A percentile compares a stretch with the other conserved stretches of the same genome.
These are phyloP conservation scores for Rhegmatorhina hoffmannsi DNA, from an alignment of 2,113 vertebrate genomes.

Conservation along the genomic window DNA sequence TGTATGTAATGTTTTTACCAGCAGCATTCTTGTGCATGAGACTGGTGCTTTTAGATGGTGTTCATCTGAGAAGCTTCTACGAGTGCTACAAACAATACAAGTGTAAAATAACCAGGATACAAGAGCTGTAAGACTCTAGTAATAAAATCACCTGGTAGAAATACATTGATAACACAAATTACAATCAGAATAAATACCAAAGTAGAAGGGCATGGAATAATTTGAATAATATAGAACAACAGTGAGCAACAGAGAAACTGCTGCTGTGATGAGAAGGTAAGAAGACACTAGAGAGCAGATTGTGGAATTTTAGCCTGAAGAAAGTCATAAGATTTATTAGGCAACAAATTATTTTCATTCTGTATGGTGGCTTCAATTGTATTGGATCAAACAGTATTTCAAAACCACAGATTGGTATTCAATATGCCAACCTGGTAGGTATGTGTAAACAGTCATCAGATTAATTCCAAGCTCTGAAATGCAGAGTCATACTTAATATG, in stretches of 20 bases:
- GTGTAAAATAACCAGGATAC: background rate
- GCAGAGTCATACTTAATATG: background rate
- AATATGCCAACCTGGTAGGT: background rate
- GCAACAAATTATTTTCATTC: background rate
- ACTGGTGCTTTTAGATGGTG: background rate
- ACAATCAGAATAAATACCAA: background rate
- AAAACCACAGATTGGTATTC: background rate
- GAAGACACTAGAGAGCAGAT: background rate
- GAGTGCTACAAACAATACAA: background rate
- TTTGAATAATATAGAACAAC: background rate
- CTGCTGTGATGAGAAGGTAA: background rate
- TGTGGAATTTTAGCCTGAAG: background rate
- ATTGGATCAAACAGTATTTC: background rate
- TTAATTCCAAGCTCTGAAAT: background rate
- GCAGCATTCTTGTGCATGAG: background rate
- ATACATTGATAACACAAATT: background rate
- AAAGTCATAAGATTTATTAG: background rate
- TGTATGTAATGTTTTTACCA: rapidly evolving
- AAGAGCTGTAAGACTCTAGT: background rate
- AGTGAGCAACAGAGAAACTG: background rate
- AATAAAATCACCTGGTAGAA: background rate
- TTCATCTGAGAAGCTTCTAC: background rate
- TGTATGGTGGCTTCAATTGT: background rate
- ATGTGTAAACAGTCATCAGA: background rate
- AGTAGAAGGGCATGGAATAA: background rate